These are phyloP conservation scores for Phyllostomus discolor DNA, from an alignment of 2,113 vertebrate genomes.

Conservation along the genomic window DNA sequence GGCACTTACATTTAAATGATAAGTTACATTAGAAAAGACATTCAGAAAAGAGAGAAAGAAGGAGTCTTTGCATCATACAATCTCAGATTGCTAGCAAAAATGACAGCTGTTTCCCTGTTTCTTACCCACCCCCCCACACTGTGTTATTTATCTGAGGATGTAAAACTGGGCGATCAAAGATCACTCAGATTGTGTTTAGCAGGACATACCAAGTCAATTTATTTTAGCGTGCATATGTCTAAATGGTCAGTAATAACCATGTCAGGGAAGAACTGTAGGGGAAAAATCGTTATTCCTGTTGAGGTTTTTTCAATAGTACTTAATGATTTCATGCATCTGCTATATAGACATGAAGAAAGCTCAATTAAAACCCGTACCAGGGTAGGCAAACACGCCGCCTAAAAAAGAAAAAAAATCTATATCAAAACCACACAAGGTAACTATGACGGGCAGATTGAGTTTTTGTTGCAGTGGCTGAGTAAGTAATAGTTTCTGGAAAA, in stretches of 20 bases:
- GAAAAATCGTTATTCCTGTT: conserved; percentile 30
- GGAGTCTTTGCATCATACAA: background rate
- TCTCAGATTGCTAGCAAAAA: background rate
- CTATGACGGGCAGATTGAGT: background rate
- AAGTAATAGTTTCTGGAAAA: background rate
- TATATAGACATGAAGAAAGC: background rate
- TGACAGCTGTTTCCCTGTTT: background rate
- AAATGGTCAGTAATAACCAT: conserved; percentile 28
- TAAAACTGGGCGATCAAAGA: background rate
- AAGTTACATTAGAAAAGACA: background rate
- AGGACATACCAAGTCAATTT: background rate
- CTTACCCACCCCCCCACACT: background rate
- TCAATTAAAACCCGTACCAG: conserved; percentile 18
- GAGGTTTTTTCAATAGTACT: conserved; percentile 41
- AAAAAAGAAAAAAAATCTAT: background rate
- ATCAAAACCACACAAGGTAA: background rate
- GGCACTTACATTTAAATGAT: background rate
- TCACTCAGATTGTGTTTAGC: background rate
- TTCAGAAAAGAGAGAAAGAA: background rate
- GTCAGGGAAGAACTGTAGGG: background rate
- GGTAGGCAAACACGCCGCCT: background rate
- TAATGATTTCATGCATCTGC: conserved; percentile 39
- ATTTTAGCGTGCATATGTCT: conserved; percentile 15
- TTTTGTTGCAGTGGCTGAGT: background rate
- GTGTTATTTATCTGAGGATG: background rate